Evolutionary conservation across 2,797 vertebrate genomes (phyloP).

Genomic region (Lepilemur ruficaudatus): DNA sequence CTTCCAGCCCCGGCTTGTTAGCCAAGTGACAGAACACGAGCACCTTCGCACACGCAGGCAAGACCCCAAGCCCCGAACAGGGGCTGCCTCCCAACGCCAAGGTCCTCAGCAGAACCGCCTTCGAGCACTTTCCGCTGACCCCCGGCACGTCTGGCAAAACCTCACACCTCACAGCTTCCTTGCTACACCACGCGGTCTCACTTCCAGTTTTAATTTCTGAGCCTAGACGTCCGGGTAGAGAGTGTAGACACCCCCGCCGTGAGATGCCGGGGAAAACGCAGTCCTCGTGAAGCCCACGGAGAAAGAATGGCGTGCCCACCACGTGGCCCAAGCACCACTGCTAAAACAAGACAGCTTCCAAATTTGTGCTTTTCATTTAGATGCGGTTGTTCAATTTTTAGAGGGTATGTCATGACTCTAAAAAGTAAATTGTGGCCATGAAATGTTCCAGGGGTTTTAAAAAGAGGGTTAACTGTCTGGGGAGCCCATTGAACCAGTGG

Average conservation of each 20-base stretch:
- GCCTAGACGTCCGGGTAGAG: rapidly evolving
- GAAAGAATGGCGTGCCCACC: rapidly evolving
- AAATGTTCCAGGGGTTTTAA: background rate
- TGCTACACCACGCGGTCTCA: background rate
- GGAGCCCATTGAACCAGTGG: too few species aligned
- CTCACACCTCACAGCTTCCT: background rate
- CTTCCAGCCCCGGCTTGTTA: rapidly evolving
- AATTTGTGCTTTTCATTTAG: rapidly evolving
- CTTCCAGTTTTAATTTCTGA: background rate
- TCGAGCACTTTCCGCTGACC: rapidly evolving
- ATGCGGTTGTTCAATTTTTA: rapidly evolving
- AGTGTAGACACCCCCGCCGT: rapidly evolving
- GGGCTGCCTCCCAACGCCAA: rapidly evolving
- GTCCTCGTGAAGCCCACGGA: rapidly evolving
- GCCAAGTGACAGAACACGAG: background rate
- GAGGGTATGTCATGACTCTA: background rate
- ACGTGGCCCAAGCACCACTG: rapidly evolving
- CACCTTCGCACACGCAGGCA: rapidly evolving
- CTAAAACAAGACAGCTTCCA: too few species aligned
- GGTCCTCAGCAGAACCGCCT: background rate
- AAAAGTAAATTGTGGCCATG: too few species aligned
- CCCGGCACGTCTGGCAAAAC: background rate
- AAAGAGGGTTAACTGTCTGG: background rate
- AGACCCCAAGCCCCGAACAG: background rate
- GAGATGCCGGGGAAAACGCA: rapidly evolving